A percentile compares a stretch with the other conserved stretches of the same genome.
phyloP scores from a whole-genome alignment of 1,140 invertebrate genomes.

The Helicoverpa zea region DNA sequence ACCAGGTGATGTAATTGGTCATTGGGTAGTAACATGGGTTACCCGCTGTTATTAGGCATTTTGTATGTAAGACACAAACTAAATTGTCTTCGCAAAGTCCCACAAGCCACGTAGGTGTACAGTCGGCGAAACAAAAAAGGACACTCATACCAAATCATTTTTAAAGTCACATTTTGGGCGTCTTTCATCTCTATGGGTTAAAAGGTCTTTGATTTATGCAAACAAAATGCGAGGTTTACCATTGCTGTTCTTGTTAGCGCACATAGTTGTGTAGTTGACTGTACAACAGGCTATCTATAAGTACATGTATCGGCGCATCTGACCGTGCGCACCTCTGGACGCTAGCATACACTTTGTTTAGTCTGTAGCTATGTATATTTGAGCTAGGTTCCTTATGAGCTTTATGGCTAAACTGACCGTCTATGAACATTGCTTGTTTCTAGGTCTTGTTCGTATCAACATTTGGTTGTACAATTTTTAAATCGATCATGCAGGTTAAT shows the following conservation, averaged over 20 bases:
- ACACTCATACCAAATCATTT: not conserved
- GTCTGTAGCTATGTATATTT: slow-evolving; percentile 15
- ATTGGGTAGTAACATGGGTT: slow-evolving; percentile 49
- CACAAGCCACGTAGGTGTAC: not conserved
- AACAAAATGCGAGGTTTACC: not conserved
- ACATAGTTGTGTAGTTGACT: not conserved
- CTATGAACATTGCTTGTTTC: not conserved
- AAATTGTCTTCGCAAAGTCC: slow-evolving; percentile 57
- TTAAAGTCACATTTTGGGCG: not conserved
- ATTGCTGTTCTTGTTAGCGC: not conserved
- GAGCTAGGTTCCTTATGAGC: slow-evolving; percentile 7
- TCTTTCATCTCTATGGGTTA: too few species aligned
- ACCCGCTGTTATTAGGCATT: slow-evolving; percentile 71
- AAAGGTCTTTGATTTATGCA: too few species aligned
- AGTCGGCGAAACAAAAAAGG: not conserved
- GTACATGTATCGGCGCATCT: slow-evolving; percentile 43
- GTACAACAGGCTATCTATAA: slow-evolving; percentile 51
- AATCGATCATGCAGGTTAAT: not conserved
- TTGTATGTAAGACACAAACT: slow-evolving; percentile 74
- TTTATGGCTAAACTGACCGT: not conserved
- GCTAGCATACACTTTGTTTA: slow-evolving; percentile 30
- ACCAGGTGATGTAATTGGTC: slow-evolving; percentile 66
- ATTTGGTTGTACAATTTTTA: not conserved
- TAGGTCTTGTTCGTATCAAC: not conserved
- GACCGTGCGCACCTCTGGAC: slow-evolving; percentile 36